These are phyloP conservation scores for Campylomormyrus tamandua DNA, from an alignment of 2,113 vertebrate species.

Conservation along the genomic window DNA sequence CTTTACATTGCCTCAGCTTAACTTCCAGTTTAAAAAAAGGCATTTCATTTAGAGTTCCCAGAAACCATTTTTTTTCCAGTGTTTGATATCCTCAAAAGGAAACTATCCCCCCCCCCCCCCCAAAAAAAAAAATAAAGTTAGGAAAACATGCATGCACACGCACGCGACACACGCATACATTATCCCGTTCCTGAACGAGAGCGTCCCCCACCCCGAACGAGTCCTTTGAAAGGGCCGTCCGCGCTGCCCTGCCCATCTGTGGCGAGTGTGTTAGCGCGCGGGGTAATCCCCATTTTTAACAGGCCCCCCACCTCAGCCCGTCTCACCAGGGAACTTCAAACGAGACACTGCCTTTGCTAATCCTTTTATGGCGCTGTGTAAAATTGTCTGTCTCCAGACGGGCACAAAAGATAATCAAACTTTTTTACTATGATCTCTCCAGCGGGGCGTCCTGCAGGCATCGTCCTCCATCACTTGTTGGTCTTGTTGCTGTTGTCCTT, in stretches of 20 bases:
- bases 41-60: background rate
- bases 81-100: background rate
- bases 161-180: background rate
- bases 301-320: constrained; percentile 28
- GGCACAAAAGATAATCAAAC: constrained; percentile 12
- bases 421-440: constrained; percentile 12
- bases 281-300: constrained; percentile 29
- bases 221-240: background rate
- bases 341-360: constrained; percentile 29
- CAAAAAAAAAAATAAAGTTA: background rate
- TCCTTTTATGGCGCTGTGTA: constrained; percentile 48
- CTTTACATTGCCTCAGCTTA: background rate
- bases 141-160: background rate
- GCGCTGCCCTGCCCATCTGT: background rate
- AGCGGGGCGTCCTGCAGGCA: constrained; percentile 22
- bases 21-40: background rate
- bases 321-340: constrained; percentile 42
- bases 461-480: constrained; percentile 18
- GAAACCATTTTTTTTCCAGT: background rate
- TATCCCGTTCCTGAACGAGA: constrained; percentile 31
- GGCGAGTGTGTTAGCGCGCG: background rate
- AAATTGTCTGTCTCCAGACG: constrained; percentile 43
- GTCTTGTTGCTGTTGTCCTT: background rate
- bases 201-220: constrained; percentile 26
- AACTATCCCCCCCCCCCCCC: background rate